Evolutionary conservation across 2,113 vertebrate species (phyloP).

Genomic region (Nothobranchius kuhntae): DNA sequence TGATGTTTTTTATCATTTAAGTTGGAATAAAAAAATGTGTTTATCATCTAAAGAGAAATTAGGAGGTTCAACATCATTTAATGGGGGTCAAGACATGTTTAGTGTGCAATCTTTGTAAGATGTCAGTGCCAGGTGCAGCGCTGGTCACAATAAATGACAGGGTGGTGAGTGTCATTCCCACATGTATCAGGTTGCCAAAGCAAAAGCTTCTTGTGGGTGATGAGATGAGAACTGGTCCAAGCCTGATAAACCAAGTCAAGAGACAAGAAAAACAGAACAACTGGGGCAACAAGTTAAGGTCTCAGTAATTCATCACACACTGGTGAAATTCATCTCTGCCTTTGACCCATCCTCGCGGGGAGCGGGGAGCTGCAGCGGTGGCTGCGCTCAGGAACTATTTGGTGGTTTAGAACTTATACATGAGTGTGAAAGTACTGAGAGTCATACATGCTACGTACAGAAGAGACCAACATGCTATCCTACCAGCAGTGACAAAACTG

Average conservation of each 20-base stretch:
- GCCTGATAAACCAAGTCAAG: slow-evolving; percentile 35
- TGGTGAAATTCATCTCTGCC: too few relatives aligned
- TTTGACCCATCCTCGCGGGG: too few relatives aligned
- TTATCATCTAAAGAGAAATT: too few relatives aligned
- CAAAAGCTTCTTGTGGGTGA: slow-evolving; percentile 20
- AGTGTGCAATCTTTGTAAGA: background rate
- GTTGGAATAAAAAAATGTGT: too few relatives aligned
- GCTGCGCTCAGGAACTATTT: too few relatives aligned
- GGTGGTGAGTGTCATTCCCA: slow-evolving; percentile 3
- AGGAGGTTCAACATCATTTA: too few relatives aligned
- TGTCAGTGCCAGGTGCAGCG: background rate
- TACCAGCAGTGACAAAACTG: slow-evolving; percentile 58
- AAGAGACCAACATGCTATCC: background rate
- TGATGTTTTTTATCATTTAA: background rate
- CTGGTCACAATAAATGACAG: background rate
- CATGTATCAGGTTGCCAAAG: slow-evolving; percentile 15
- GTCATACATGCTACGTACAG: background rate
- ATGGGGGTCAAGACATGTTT: background rate
- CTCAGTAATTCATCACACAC: too few relatives aligned
- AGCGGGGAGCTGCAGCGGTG: too few relatives aligned
- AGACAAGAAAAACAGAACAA: background rate
- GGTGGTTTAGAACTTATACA: too few relatives aligned
- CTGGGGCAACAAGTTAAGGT: background rate
- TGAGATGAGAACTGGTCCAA: slow-evolving; percentile 60
- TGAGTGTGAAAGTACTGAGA: too few relatives aligned